These are phyloP conservation scores for Diprion similis DNA, from an alignment of 1,140 invertebrate species.

Conservation along the genomic window DNA sequence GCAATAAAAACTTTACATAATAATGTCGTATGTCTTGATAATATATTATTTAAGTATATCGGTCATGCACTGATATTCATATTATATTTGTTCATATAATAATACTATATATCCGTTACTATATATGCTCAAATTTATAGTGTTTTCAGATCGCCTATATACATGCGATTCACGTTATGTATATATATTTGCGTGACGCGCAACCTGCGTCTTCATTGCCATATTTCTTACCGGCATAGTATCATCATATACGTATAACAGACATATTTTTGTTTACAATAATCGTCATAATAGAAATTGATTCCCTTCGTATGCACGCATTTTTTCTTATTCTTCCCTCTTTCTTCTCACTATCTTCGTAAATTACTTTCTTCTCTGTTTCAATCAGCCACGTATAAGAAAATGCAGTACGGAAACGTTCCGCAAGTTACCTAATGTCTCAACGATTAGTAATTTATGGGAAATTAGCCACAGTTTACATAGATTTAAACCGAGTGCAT, in stretches of 20 bases:
- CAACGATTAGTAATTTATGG: not conserved
- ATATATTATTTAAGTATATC: slow-evolving; percentile 37
- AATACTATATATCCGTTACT: slow-evolving; percentile 23
- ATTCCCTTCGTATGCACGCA: slow-evolving; percentile 18
- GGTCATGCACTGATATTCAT: slow-evolving; percentile 32
- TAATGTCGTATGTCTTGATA: slow-evolving; percentile 32
- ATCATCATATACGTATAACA: not conserved
- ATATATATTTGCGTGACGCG: no score
- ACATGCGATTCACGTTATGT: no score
- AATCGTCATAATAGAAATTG: slow-evolving; percentile 26
- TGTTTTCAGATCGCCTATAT: no score
- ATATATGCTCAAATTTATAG: slow-evolving; percentile 14
- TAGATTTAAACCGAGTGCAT: no score
- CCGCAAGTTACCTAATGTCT: not conserved
- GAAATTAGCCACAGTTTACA: no score
- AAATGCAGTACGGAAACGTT: slow-evolving; percentile 9
- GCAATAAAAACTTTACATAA: slow-evolving; percentile 44
- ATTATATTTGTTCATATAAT: slow-evolving; percentile 27
- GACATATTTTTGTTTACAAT: slow-evolving; percentile 30
- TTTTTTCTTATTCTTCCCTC: slow-evolving; percentile 9
- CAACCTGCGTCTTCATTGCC: slow-evolving; percentile 9
- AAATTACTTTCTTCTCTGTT: not conserved
- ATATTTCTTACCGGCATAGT: slow-evolving; percentile 1
- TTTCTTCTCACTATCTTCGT: slow-evolving; percentile 6
- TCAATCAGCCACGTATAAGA: no score